These are phyloP conservation scores for Chascanopsetta lugubris DNA, from an alignment of 2,113 vertebrate species.

Conservation along the genomic window DNA sequence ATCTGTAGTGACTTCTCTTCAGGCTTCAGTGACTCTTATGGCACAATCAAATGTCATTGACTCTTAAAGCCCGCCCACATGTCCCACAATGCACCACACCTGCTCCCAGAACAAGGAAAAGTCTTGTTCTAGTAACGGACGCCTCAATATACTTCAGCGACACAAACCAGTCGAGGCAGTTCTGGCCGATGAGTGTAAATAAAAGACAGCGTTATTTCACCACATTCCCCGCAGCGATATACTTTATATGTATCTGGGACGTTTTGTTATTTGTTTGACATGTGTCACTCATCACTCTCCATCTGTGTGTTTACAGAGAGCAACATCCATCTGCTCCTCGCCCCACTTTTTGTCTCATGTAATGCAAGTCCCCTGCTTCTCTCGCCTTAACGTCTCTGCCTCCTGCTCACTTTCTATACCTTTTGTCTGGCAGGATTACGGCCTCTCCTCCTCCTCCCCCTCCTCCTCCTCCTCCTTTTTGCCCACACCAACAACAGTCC, in stretches of 20 bases:
- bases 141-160: not conserved
- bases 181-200: not conserved
- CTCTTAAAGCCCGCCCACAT: slow-evolving; percentile 3
- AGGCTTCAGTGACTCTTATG: not conserved
- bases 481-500: slow-evolving; percentile 38
- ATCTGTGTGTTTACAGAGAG: slow-evolving; percentile 1
- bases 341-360: slow-evolving; percentile 12
- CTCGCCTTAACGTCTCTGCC: slow-evolving; percentile 10
- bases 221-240: not conserved
- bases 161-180: not conserved
- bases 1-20: slow-evolving; percentile 22
- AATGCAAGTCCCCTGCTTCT: slow-evolving; percentile 26
- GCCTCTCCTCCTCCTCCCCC: slow-evolving; percentile 31
- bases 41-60: slow-evolving; percentile 2
- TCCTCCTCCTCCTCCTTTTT: slow-evolving; percentile 55
- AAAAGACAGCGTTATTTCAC: not conserved
- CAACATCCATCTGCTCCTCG: slow-evolving; percentile 14
- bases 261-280: slow-evolving; percentile 6
- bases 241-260: not conserved
- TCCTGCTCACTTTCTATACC: slow-evolving; percentile 7
- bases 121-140: not conserved
- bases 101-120: not conserved
- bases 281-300: slow-evolving; percentile 11
- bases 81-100: slow-evolving; percentile 23
- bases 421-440: slow-evolving; percentile 15